Percentiles rank a stretch among this genome's conserved stretches.
Conservation (phyloP, 2,113 vertebrate genomes). For the Catharus minimus region DNA sequence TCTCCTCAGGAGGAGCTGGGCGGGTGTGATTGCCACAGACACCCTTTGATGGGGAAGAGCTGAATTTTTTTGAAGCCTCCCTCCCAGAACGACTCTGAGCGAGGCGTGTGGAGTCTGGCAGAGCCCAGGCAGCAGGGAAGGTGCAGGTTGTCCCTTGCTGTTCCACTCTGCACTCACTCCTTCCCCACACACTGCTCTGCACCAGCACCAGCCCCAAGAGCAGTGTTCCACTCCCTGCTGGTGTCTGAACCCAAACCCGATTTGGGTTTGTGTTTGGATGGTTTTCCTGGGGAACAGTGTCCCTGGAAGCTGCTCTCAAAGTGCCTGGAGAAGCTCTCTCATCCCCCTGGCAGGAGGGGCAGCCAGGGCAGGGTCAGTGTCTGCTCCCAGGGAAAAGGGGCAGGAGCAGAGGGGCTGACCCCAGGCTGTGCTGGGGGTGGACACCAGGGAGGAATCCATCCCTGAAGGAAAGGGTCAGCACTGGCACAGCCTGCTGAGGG, state of each 20-base stretch:
- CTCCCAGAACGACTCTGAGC: rapidly evolving
- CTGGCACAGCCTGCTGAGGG: background rate
- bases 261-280: rapidly evolving
- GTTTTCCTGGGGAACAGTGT: rapidly evolving
- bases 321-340: background rate
- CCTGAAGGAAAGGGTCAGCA: background rate
- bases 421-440: background rate
- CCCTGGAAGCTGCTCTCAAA: background rate
- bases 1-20: background rate
- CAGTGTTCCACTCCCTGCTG: rapidly evolving
- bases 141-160: background rate
- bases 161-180: rapidly evolving
- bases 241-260: background rate
- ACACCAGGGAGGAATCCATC: rapidly evolving
- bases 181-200: background rate
- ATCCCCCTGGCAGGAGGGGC: background rate
- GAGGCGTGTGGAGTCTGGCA: rapidly evolving
- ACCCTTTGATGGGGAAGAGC: background rate
- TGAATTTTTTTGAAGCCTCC: background rate
- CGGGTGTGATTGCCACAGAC: background rate
- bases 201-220: rapidly evolving
- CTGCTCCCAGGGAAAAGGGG: background rate
- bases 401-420: rapidly evolving
- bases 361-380: background rate
- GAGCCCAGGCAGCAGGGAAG: background rate